Conservation (phyloP, 2,797 vertebrate genomes). For the Buphagus erythrorhynchus region DNA sequence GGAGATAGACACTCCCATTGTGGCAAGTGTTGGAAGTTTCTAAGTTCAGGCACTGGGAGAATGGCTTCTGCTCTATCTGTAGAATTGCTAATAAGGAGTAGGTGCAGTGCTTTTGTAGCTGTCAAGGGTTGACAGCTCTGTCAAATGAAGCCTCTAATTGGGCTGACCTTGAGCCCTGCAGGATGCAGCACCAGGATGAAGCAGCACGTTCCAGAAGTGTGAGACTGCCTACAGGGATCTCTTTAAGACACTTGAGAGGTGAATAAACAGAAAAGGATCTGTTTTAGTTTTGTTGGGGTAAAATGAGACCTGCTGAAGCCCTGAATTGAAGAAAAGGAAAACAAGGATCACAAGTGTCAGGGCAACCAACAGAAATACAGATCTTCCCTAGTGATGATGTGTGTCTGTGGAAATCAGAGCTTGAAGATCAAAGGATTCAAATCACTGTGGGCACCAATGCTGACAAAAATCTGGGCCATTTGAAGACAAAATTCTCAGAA, state of each 20-base stretch:
- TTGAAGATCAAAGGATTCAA: slow-evolving; percentile 84
- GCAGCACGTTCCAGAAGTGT: background rate
- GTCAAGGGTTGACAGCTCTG: background rate
- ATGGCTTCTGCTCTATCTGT: background rate
- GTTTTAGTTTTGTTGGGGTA: background rate
- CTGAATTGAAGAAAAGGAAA: background rate
- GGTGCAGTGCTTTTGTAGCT: background rate
- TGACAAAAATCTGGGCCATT: slow-evolving; percentile 69
- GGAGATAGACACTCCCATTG: background rate
- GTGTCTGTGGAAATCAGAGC: slow-evolving; percentile 83
- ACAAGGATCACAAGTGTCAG: background rate
- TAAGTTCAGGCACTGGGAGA: background rate
- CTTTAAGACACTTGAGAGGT: background rate
- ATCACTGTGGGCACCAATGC: slow-evolving; percentile 82
- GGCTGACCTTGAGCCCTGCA: background rate
- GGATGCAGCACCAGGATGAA: background rate
- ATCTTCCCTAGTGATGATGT: slow-evolving; percentile 78
- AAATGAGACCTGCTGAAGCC: background rate
- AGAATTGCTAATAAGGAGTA: background rate
- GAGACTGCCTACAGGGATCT: no score
- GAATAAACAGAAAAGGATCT: background rate
- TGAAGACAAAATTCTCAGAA: slow-evolving; percentile 85
- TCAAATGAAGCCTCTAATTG: background rate
- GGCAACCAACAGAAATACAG: background rate
- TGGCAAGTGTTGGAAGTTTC: background rate